Conservation (phyloP, 2,113 vertebrate genomes). For the Sinosuthora webbiana region DNA sequence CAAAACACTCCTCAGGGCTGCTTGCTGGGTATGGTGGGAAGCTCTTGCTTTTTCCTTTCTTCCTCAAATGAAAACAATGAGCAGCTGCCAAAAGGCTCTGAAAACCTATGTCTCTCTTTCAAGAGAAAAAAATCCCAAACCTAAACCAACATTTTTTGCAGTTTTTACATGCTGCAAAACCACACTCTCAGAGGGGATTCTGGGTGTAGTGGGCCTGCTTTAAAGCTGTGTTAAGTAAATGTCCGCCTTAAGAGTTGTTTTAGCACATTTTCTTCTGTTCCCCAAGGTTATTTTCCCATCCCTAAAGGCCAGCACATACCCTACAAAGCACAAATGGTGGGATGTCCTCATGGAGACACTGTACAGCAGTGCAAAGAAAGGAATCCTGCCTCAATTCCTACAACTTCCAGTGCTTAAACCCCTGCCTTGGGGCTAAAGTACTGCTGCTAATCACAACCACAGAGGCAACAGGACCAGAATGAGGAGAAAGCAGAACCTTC, state of each 20-base stretch:
- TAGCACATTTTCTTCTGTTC: neutral
- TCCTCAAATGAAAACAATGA: neutral
- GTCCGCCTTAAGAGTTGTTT: neutral
- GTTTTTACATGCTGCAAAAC: neutral
- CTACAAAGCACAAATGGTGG: neutral
- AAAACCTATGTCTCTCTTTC: neutral
- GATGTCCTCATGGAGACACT: rapidly evolving
- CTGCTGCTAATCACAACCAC: neutral
- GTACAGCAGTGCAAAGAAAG: neutral
- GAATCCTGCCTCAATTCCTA: neutral
- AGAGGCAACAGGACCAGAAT: neutral
- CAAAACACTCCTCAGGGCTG: neutral
- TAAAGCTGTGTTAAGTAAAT: neutral
- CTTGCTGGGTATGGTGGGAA: neutral
- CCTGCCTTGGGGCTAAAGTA: neutral
- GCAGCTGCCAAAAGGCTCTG: neutral
- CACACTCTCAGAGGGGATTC: neutral
- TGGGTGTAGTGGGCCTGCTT: neutral
- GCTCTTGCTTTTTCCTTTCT: neutral
- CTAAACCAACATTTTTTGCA: neutral
- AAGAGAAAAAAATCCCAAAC: neutral
- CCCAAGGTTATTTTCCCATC: neutral
- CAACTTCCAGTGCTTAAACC: rapidly evolving
- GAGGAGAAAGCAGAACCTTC: neutral
- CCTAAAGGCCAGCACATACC: neutral